Percentiles rank a stretch among this genome's conserved stretches.
Conservation (phyloP, 2,113 vertebrate species). For the Toxostoma redivivum region DNA sequence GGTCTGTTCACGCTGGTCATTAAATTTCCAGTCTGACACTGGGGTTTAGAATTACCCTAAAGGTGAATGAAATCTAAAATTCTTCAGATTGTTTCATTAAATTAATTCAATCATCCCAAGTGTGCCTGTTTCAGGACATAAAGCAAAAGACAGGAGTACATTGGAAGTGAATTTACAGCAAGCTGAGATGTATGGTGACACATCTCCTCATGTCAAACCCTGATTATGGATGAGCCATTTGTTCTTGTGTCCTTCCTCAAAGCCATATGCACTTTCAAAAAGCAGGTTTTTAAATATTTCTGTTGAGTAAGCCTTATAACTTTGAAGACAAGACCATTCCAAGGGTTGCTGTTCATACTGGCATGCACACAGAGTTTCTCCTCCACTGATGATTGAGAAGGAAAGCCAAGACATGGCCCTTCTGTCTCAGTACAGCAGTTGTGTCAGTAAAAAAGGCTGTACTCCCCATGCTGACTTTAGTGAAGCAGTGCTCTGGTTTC, state of each 20-base stretch:
- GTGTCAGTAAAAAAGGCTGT: neutral
- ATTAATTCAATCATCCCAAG: neutral
- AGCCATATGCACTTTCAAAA: neutral
- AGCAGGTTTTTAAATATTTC: neutral
- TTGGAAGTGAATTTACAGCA: conserved; percentile 3
- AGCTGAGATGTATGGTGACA: neutral
- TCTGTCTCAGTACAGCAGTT: neutral
- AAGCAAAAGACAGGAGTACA: neutral
- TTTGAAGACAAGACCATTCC: neutral
- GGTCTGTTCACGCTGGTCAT: neutral
- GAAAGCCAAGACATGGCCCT: neutral
- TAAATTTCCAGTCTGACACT: neutral
- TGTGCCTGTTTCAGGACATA: neutral
- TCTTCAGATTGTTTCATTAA: neutral
- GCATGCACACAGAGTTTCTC: neutral
- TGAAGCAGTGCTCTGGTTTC: neutral
- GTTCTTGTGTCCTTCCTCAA: neutral
- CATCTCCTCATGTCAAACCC: neutral
- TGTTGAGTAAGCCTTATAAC: neutral
- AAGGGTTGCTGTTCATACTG: neutral
- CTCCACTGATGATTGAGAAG: neutral
- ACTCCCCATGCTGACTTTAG: neutral
- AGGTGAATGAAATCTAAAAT: neutral
- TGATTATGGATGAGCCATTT: conserved; percentile 9
- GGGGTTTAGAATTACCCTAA: neutral